Evolutionary conservation across 2,888 invertebrate genomes (phyloP), one percentile per base, ranked within the genome.

Genomic region (Ypsolopha sequella): DNA sequence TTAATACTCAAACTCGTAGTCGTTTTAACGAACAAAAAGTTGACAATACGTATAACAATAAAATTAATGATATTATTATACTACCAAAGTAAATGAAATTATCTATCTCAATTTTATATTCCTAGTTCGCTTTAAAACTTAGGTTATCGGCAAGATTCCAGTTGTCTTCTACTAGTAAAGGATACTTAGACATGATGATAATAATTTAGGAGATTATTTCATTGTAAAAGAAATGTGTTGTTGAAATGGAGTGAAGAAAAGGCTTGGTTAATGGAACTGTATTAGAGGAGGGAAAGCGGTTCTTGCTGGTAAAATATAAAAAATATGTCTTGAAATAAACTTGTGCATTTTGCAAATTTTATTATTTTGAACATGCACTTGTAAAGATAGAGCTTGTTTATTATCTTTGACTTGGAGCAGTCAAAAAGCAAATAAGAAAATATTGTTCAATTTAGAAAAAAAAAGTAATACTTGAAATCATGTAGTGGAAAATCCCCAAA

Each of bases 101-200:
- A 78, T 76, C 80, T 84, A 82, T 82, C 81, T 85, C 82, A 82
- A 76, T 75, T 70, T 39, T 73, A 72, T 84, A 86, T 85, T 85
- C 85, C 84, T 86, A 85, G 80, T 80, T 80, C 77, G 84, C 84
- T 85, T 84, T 84, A 84, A 78, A 76, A 73, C 63, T 74, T 86
- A 86, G 81, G 68, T 77, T 81, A 84, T 82, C 75, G 80, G 80
- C 78, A 80, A 70, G 72, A 78, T 81, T 84, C 84, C 82, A 85
- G 76, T 80, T 76, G 72, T 79, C 66, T 69, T 24, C 24, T 47
- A 47, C 47, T 36, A 45, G 45, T 79, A 80, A 24, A 24, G 24
- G 24, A 24, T 24, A 24, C 24, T 24, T 24, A 24, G 4, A 24
- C 24, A 24, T 24, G 24, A 24, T 24, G 24, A 24, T 24, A 24